These are phyloP conservation scores for Sebastes reedi DNA, from an alignment of 2,797 vertebrate species.

Conservation along the genomic window DNA sequence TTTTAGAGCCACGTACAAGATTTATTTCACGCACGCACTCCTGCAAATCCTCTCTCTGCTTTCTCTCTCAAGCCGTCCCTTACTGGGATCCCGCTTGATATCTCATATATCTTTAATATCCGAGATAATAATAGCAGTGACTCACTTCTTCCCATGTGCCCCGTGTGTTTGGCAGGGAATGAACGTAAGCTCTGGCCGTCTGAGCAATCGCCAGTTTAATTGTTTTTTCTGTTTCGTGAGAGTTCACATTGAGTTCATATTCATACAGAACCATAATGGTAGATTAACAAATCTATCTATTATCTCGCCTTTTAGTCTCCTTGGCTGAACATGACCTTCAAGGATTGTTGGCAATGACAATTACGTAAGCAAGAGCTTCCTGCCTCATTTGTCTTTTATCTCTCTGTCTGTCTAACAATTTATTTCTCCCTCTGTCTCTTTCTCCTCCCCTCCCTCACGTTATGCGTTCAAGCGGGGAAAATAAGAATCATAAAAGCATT, in stretches of 20 bases:
- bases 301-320: background rate
- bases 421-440: background rate
- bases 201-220: slow-evolving; percentile 13
- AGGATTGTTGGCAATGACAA: slow-evolving; percentile 18
- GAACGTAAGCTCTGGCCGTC: slow-evolving; percentile 8
- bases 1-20: slow-evolving; percentile 19
- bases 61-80: background rate
- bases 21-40: background rate
- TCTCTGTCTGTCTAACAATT: slow-evolving; percentile 4
- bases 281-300: slow-evolving; percentile 11
- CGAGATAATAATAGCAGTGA: slow-evolving; percentile 66
- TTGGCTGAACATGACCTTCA: slow-evolving; percentile 22
- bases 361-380: slow-evolving; percentile 46
- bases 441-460: background rate
- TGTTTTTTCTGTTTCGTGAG: background rate
- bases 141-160: slow-evolving; percentile 48
- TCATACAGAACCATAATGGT: slow-evolving; percentile 1
- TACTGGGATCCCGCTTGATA: slow-evolving; percentile 28
- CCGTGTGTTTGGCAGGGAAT: slow-evolving; percentile 14
- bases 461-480: background rate
- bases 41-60: slow-evolving; percentile 1
- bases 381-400: slow-evolving; percentile 39
- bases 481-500: background rate
- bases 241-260: slow-evolving; percentile 20
- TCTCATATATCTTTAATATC: slow-evolving; percentile 70